Base-by-base conservation (phyloP, 35 echinoderm and acorn worm genomes). In the Anneissia japonica region DNA sequence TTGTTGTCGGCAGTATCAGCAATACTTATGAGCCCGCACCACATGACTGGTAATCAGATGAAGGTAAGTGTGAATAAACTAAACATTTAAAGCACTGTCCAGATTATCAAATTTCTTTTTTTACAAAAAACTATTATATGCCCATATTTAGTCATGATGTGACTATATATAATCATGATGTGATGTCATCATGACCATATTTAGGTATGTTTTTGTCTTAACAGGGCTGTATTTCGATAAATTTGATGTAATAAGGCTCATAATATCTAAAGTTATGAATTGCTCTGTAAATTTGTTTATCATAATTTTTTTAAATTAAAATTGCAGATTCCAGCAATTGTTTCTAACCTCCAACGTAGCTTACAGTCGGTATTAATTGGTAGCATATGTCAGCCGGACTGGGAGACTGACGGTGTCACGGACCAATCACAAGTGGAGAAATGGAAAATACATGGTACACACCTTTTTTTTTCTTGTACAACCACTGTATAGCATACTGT, bases 341-440 rank as follows among this genome's bases (percentile, higher is more conserved):
- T 97, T 0, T 82, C 88, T 30, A 81, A 79, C 37, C 88, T 97
- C 12, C 94, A 97, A 76, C 72, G 87, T 17, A 97, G 94, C 45
- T 89, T 97, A 6, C 91, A 84, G n/a, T 87, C 94, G 30, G 79
- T 97, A 39, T 77, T 93, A 23, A 86, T 97, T 11, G 94, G 94
- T 76, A 97, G 90, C 74, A 97, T 91, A 5, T 73, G 36, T 7
- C 93, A 93, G 73, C 94, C 94, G 79, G 91, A 97, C 86, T 97
- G 94, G 94, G 34, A 77, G 77, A 85, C 76, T 56, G 79, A 76
- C 2, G 94, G 94, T 12, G 85, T 97, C 36, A 91, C 94, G 31
- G 87, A 82, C 79, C 85, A 87, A 83, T 92, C 90, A 39, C 90
- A 83, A 73, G 74, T 92, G 11, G 90, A 92, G 35, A 76, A 79